Percentiles rank a stretch among this genome's conserved stretches.
Evolutionary conservation across 2,888 invertebrate species (phyloP).

Genomic region (Dolomedes plantarius): DNA sequence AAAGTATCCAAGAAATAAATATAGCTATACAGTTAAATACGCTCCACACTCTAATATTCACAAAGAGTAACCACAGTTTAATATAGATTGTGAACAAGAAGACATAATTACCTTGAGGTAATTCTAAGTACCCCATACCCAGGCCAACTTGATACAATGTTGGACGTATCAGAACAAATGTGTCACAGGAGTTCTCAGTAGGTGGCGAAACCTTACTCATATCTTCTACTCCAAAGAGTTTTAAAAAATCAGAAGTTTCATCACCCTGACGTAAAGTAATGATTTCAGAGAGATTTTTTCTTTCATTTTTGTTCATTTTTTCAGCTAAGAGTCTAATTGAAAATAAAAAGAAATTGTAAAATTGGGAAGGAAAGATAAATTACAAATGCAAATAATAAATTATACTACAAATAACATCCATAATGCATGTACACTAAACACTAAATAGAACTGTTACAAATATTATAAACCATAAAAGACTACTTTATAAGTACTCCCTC

Average conservation of each 20-base stretch:
- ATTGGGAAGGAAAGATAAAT: too few species aligned
- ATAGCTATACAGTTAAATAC: too few species aligned
- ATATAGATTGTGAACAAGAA: too few species aligned
- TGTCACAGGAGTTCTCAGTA: conserved; percentile 83
- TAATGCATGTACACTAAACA: too few species aligned
- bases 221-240: conserved; percentile 46
- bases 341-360: too few species aligned
- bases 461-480: too few species aligned
- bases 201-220: conserved; percentile 18
- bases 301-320: conserved; percentile 98
- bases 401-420: too few species aligned
- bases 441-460: too few species aligned
- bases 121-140: conserved; percentile 98
- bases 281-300: conserved; percentile 95
- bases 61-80: not conserved
- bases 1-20: too few species aligned
- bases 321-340: conserved; percentile 89
- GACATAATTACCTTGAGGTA: conserved; percentile 86
- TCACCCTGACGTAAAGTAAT: conserved; percentile 87
- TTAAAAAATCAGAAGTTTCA: conserved; percentile 91
- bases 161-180: conserved; percentile 83
- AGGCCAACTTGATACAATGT: conserved; percentile 95
- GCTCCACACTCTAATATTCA: not conserved
- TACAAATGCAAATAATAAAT: not conserved
- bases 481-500: too few species aligned